Conservation (phyloP, 2,113 vertebrate genomes). For the Aviceda subcristata region DNA sequence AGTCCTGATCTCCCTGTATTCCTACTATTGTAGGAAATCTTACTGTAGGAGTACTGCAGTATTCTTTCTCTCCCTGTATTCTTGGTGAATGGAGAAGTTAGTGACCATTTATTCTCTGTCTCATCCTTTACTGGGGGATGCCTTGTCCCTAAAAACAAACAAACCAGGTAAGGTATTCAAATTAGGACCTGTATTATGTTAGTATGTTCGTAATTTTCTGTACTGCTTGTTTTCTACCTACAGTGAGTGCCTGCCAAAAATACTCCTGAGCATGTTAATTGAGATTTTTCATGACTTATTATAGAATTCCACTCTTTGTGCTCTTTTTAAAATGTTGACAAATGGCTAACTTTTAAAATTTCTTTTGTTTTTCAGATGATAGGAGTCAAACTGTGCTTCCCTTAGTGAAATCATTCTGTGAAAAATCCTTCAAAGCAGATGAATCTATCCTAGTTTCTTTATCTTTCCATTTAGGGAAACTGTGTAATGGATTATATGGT, state of each 20-base stretch:
- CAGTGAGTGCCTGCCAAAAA: background rate
- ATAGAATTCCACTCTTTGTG: background rate
- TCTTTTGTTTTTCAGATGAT: conserved; percentile 79
- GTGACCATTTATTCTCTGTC: background rate
- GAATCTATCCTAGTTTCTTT: conserved; percentile 86
- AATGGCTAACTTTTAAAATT: background rate
- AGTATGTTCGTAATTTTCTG: background rate
- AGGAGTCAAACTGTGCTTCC: conserved; percentile 85
- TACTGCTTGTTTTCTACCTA: background rate
- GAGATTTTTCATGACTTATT: background rate
- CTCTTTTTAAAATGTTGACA: background rate
- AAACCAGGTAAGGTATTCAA: background rate
- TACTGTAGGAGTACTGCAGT: background rate
- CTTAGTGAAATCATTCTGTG: conserved; percentile 88
- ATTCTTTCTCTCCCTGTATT: background rate
- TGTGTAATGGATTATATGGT: conserved; percentile 92
- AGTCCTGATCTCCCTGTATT: background rate
- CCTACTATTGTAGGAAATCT: background rate
- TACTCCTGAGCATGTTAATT: background rate
- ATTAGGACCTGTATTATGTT: background rate
- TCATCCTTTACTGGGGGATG: background rate
- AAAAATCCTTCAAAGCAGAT: conserved; percentile 89
- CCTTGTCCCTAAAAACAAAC: background rate
- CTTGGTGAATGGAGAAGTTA: background rate
- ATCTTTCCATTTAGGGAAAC: conserved; percentile 91